These are phyloP conservation scores for Hylia prasina DNA, from an alignment of 2,113 vertebrate species.

Conservation along the genomic window DNA sequence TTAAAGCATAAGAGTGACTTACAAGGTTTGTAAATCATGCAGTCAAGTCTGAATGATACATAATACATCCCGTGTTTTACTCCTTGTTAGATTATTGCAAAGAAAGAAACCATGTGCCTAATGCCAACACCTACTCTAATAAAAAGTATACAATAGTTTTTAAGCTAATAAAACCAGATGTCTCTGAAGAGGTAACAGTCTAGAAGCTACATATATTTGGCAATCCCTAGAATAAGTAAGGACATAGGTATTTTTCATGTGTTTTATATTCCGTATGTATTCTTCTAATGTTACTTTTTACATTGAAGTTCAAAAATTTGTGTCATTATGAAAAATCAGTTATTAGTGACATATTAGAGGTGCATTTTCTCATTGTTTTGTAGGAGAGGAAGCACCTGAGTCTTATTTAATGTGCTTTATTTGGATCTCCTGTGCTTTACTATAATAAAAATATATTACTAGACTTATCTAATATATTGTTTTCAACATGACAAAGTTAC, in stretches of 20 bases:
- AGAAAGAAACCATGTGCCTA: not conserved
- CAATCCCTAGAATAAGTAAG: not conserved
- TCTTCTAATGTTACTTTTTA: not conserved
- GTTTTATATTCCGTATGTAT: not conserved
- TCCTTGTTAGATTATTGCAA: not conserved
- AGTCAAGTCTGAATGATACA: not conserved
- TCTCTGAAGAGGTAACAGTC: not conserved
- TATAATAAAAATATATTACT: conserved; percentile 74
- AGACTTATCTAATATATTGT: conserved; percentile 73
- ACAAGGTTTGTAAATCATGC: not conserved
- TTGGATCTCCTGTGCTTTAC: conserved; percentile 18
- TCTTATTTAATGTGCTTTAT: not conserved
- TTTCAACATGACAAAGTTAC: conserved; percentile 81
- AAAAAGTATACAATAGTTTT: not conserved
- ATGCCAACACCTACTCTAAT: not conserved
- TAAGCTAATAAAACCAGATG: not conserved
- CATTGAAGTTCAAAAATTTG: not conserved
- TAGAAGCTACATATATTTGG: not conserved
- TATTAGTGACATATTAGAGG: not conserved
- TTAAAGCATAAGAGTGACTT: not conserved
- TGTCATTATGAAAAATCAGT: not conserved
- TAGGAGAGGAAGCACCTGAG: not conserved
- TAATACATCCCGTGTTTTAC: not conserved
- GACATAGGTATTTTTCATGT: not conserved
- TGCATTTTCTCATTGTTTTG: not conserved